These are phyloP conservation scores for Selenia dentaria DNA, from an alignment of 2,888 invertebrate genomes.

Conservation along the genomic window DNA sequence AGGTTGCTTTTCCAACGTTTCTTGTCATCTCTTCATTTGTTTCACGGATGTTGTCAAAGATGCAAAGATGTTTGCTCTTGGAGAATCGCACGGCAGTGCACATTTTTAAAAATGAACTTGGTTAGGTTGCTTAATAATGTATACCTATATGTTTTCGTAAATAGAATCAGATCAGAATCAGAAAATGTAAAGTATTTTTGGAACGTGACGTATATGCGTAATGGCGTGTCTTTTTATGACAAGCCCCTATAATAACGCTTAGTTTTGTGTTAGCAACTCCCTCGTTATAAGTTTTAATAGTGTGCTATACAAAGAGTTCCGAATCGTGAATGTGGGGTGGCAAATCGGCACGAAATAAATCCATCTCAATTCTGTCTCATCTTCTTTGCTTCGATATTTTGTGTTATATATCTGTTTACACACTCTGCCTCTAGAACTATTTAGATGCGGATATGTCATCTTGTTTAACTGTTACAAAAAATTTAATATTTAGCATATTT, in stretches of 20 bases:
- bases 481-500: too few species aligned
- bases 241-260: constrained; percentile 48
- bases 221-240: constrained; percentile 43
- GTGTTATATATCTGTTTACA: too few species aligned
- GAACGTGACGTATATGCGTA: constrained; percentile 39
- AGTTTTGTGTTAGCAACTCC: constrained; percentile 51
- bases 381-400: not conserved
- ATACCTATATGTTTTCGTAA: constrained; percentile 17
- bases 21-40: too few species aligned
- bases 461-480: too few species aligned
- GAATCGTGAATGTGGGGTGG: constrained; percentile 45
- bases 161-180: constrained; percentile 19
- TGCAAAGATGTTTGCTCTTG: too few species aligned
- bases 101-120: constrained; percentile 63
- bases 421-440: too few species aligned
- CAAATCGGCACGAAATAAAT: constrained; percentile 41
- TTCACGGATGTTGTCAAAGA: too few species aligned
- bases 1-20: too few species aligned
- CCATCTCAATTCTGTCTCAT: constrained; percentile 1
- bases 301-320: constrained; percentile 62
- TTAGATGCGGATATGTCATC: too few species aligned
- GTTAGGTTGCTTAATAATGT: constrained; percentile 21
- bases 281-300: constrained; percentile 80
- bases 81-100: too few species aligned
- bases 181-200: constrained; percentile 26